Evolutionary conservation across 2,113 vertebrate species (phyloP), one percentile per base, ranked within the genome.

Genomic region (Sphyrna mokarran): DNA sequence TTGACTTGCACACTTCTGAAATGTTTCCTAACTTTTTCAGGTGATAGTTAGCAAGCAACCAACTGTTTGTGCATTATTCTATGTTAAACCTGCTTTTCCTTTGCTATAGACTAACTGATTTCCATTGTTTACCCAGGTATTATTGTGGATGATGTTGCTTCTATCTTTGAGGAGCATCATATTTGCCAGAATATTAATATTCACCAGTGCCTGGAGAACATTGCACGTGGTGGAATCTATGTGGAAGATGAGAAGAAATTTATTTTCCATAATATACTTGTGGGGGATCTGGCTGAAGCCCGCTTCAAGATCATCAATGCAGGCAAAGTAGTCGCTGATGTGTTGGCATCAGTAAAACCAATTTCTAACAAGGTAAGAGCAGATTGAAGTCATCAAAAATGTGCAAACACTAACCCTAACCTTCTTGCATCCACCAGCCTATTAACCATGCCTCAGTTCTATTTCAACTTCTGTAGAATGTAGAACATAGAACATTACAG

Each of bases 121-220:
- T 70, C 89, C 43, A 37, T 96, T 90, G 96, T 26, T n/a, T 48
- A 95, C 48, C 94, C 78, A 99, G 98, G 96, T 87, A 98, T 99
- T 54, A 96, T 96, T 6, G 97, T 97, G 0, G 97, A 98, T 0
- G 98, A 99, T 63, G 14, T 97, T 0, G 54, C 76, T 18, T 97
- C 97, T 70, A 97, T 99, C 96, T 99, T 99, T 80, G 98, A 99
- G 96, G 98, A 99, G 94, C 98, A 99, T 96, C 97, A 97, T 1
- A 95, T 99, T 95, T 98, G 98, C 96, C 97, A 96, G 91, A 98
- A 96, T 93, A 72, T 93, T 95, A 96, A 96, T 95, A 97, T 98
- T 94, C 95, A 97, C 95, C 97, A 96, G 72, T 96, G 96, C 14
- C 97, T 98, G 58, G 97, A 97, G 95, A 98, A 97, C 0, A 54